Evolutionary conservation across 2,888 invertebrate genomes (phyloP), one percentile per base, ranked within the genome.

Genomic region (Noctua janthe): DNA sequence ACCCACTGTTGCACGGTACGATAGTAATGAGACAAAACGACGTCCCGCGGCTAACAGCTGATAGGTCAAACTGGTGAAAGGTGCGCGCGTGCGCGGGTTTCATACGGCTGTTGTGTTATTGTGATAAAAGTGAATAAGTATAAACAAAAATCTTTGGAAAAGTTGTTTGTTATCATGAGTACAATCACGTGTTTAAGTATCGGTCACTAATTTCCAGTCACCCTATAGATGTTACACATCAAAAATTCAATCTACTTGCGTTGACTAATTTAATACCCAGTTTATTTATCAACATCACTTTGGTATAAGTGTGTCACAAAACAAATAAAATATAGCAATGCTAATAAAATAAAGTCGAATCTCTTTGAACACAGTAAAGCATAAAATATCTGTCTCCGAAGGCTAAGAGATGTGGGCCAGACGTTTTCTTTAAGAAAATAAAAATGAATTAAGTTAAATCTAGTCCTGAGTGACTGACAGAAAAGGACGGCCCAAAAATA

Each of bases 371-470:
- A 35, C 82, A 74, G 54, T 29, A 51, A 75, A 49, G 35, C 64
- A 72, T 47, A 59, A 78, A 82, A 72, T 29, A 64, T 75, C 64
- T 62, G 49, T 78, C 54, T 56, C 39, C 20, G 35, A 85, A 81
- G 29, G 56, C 7, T 20, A 56, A 17, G 49, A 23, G 47, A 82
- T 49, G 59, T 78, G 23, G 39, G 64, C 64, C 78, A 78, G 74
- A 78, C 64, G 39, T 70, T 70, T 64, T 56, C 72, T 82, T 51
- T 13, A 15, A 74, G 59, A 83, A 76, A 87, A 83, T 79, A 79
- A 79, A 79, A 81, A 54, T 29, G 62, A 85, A 79, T 87, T 84
- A 78, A 87, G 73, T 84, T 75, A 70, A 78, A 74, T 62, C 81
- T 71, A n/a, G 51, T 11, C 56, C 56, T 73, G 71, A 81, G 59